These are phyloP conservation scores for Euura saliciscinereae DNA, from an alignment of 1,140 invertebrate species.

Conservation along the genomic window DNA sequence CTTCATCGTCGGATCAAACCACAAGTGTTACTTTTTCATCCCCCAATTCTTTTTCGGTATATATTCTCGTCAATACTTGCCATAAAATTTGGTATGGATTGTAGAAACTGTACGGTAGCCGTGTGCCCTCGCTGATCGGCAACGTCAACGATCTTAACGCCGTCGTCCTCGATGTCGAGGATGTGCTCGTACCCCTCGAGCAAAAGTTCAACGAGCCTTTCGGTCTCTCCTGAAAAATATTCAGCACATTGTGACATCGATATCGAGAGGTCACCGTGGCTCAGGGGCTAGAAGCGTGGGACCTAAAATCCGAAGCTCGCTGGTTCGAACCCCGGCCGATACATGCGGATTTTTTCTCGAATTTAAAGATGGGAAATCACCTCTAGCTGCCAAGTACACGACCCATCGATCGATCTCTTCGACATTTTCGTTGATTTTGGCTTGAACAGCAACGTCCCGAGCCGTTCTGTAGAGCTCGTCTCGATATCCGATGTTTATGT, in stretches of 20 bases:
- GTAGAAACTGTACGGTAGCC: slow-evolving; percentile 69
- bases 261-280: no score
- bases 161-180: slow-evolving; percentile 75
- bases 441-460: slow-evolving; percentile 82
- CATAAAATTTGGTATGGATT: slow-evolving; percentile 74
- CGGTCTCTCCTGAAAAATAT: slow-evolving; percentile 65
- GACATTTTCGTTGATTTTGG: slow-evolving; percentile 79
- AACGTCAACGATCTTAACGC: slow-evolving; percentile 71
- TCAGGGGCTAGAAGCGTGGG: no score
- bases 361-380: slow-evolving; percentile 48
- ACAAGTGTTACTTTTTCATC: no score
- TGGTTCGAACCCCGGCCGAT: no score
- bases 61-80: slow-evolving; percentile 54
- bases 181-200: slow-evolving; percentile 88
- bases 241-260: no score
- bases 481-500: slow-evolving; percentile 77
- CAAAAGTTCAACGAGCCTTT: slow-evolving; percentile 77
- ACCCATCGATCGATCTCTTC: slow-evolving; percentile 82
- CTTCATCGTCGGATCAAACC: slow-evolving; percentile 47
- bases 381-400: slow-evolving; percentile 75
- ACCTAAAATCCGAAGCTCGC: no score
- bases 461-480: slow-evolving; percentile 86
- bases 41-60: slow-evolving; percentile 7
- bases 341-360: no score
- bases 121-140: slow-evolving; percentile 68